Base-by-base conservation (phyloP, 23 tunicate genomes). In the Diplosoma virens region DNA sequence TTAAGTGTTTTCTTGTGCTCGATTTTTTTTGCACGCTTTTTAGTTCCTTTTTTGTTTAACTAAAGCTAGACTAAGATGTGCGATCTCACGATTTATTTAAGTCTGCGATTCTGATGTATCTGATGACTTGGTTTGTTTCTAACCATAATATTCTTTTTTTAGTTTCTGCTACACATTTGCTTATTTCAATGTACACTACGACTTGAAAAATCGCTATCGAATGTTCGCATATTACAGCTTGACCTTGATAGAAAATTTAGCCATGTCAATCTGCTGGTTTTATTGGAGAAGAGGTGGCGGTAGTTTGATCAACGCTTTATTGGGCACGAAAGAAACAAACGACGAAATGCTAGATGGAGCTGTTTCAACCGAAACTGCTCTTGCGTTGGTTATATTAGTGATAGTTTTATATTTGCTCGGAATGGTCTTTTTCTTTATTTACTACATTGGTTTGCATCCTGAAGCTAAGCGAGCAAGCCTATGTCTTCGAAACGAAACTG, bases 141-240 rank as follows among this genome's bases (percentile, higher is more conserved):
- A 9, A 20, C 54, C 27, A 9, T 55, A 7, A 6, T 66, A 16
- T 25, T 37, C 5, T 33, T 63, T 47, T 71, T 35, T 7, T 74
- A 90, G 97, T 36, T 65, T 90, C 16, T 72, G 89, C 36, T 84
- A 90, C 86, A 79, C 55, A 34, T 90, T 90, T 47, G 81, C 93
- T 24, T 90, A 86, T 59, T 53, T 90, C 82, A 90, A 90, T 54
- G 97, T 90, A 1, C 78, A 85, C 45, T 35, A n/a, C n/a, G 80
- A 53, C 22, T 4, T 33, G 7, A 23, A 66, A 27, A 80, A 80
- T 47, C 67, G 58, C 60, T 90, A 66, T 32, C 36, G 79, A 6
- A 90, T 90, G 97, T 28, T 59, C 1, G 77, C 55, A 18, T 90
- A 79, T 47, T 90, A 90, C 79, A 53, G 79, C 66, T 16, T 84